Conservation (phyloP, 2,888 invertebrate genomes). For the Agrotis clavis region DNA sequence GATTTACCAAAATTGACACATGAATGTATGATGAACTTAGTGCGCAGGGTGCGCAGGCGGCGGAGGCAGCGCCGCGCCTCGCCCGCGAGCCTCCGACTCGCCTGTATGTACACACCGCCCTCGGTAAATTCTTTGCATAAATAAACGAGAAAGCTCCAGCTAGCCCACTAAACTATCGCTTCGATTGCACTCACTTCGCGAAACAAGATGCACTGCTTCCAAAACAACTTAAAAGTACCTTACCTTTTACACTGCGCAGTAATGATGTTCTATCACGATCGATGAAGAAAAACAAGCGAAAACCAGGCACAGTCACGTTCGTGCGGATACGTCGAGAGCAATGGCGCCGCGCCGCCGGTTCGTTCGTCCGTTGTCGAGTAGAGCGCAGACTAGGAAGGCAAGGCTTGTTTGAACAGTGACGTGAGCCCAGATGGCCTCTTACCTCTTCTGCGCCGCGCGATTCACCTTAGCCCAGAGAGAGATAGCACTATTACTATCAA, state of each 20-base stretch:
- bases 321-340: constrained; percentile 88
- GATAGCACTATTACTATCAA: constrained; percentile 68
- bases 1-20: constrained; percentile 84
- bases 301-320: constrained; percentile 89
- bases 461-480: constrained; percentile 66
- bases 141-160: constrained; percentile 88
- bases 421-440: constrained; percentile 75
- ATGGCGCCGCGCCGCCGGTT: constrained; percentile 85
- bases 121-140: constrained; percentile 90
- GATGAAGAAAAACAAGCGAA: constrained; percentile 86
- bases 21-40: constrained; percentile 70
- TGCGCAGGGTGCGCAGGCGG: constrained; percentile 87
- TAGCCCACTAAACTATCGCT: constrained; percentile 72
- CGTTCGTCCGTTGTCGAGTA: constrained; percentile 86
- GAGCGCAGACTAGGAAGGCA: constrained; percentile 88
- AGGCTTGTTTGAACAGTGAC: constrained; percentile 89
- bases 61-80: constrained; percentile 84
- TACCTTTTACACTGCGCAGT: constrained; percentile 90
- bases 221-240: constrained; percentile 84
- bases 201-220: constrained; percentile 83
- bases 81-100: constrained; percentile 84
- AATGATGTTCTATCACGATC: constrained; percentile 88
- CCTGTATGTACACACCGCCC: constrained; percentile 87
- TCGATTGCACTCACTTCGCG: constrained; percentile 80
- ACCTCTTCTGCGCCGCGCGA: constrained; percentile 70